Conservation (phyloP, 2,113 vertebrate genomes). For the Callospermophilus lateralis region DNA sequence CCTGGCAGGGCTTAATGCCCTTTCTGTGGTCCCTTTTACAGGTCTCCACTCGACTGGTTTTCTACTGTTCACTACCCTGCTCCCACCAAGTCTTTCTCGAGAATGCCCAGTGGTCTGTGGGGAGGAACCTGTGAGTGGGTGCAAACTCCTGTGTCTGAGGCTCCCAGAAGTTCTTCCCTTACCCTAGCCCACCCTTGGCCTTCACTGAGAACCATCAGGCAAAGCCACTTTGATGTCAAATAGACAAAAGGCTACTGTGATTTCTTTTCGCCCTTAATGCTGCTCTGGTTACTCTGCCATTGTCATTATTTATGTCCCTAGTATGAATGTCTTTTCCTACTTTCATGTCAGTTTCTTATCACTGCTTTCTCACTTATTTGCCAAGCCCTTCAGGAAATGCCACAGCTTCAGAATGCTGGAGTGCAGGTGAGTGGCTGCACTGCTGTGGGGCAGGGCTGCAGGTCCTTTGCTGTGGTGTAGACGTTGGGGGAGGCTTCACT, state of each 20-base stretch:
- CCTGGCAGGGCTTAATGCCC: neutral
- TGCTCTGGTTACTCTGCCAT: neutral
- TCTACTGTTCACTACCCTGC: neutral
- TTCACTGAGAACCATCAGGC: neutral
- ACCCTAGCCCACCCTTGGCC: no score
- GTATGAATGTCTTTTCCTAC: fast-evolving
- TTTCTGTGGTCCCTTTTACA: neutral
- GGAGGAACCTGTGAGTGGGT: neutral
- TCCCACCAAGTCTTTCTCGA: neutral
- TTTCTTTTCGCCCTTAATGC: neutral
- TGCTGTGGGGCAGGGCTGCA: fast-evolving
- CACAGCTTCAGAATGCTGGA: neutral
- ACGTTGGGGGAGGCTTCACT: neutral
- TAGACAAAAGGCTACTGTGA: neutral
- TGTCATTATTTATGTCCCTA: neutral
- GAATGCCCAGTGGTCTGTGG: neutral
- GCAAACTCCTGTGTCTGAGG: no score
- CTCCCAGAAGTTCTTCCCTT: no score
- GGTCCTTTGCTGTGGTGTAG: neutral
- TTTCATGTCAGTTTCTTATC: neutral
- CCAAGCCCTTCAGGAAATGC: neutral
- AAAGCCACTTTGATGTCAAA: neutral
- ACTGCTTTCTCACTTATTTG: neutral
- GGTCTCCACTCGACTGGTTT: neutral
- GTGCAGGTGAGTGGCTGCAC: neutral